Evolutionary conservation across 2,797 vertebrate genomes (phyloP), one percentile per base, ranked within the genome.

Genomic region (Pipistrellus nathusii): DNA sequence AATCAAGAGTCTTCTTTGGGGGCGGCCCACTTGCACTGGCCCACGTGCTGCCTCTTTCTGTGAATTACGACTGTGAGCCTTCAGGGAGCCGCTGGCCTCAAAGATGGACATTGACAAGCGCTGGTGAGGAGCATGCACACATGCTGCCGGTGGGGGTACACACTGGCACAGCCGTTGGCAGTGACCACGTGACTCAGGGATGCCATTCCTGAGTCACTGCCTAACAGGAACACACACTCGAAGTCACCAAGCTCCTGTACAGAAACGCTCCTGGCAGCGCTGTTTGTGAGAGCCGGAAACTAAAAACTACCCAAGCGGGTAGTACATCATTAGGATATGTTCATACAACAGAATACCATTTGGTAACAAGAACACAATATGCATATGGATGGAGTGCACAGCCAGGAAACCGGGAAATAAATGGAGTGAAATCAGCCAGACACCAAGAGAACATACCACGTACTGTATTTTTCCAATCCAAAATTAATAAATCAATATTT

Each of bases 11-110:
- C 27, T 62, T 13, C 51, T 13, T 13, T 75, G 15, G 1, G 15
- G 2, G 17, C 0, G 15, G 32, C 1, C 1, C 5, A 1, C 11
- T 23, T 35, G 2, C 62, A 46, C 0, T 21, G 13, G 53, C 23
- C 27, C 10, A 3, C 0, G 0, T 38, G 17, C 5, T 23, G 3
- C 35, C 18, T 66, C 48, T 75, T 4, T 23, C 59, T 18, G 9
- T n/a, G 32, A 46, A 82, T 23, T 3, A 6, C 0, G 3, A 76
- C 62, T 21, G 27, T 8, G 20, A 66, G 27, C 48, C 38, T 77
- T 81, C 17, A 32, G 21, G 27, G 27, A 59, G 30, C 0, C 71
- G 53, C 46, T 64, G 38, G 44, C 27, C 75, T 25, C 5, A 38
- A 46, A 66, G 68, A 8, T 8, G 21, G 84, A 53, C 41, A 48